Conservation (phyloP, 2,888 invertebrate genomes). For the Dorcus hopei region DNA sequence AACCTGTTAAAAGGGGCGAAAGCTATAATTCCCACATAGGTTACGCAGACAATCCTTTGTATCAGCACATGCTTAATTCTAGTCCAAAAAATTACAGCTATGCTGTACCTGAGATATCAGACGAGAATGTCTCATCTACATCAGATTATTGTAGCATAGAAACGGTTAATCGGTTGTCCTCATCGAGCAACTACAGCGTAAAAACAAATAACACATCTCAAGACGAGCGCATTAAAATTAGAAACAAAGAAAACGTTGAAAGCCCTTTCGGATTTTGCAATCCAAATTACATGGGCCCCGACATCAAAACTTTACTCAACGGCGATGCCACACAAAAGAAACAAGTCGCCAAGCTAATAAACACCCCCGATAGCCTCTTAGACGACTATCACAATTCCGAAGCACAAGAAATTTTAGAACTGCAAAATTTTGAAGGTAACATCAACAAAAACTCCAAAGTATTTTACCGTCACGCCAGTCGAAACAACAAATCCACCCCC, state of each 20-base stretch:
- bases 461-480: constrained; percentile 36
- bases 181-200: constrained; percentile 50
- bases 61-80: constrained; percentile 56
- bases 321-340: constrained; percentile 31
- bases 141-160: constrained; percentile 77
- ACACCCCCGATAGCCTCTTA: constrained; percentile 64
- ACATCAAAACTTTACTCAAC: constrained; percentile 49
- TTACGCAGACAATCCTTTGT: constrained; percentile 49
- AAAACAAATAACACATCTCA: constrained; percentile 44
- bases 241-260: constrained; percentile 34
- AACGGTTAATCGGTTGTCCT: constrained; percentile 58
- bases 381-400: constrained; percentile 46
- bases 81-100: constrained; percentile 58
- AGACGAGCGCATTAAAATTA: constrained; percentile 40
- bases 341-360: constrained; percentile 49
- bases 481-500: constrained; percentile 44
- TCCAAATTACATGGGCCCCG: constrained; percentile 71
- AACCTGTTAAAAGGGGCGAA: constrained; percentile 53
- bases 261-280: constrained; percentile 69
- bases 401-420: constrained; percentile 39
- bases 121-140: constrained; percentile 62
- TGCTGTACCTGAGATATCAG: constrained; percentile 55
- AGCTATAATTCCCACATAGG: constrained; percentile 56
- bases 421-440: constrained; percentile 41
- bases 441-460: constrained; percentile 44